Percentiles rank a stretch among this genome's conserved stretches.
phyloP scores from a whole-genome alignment of 2,797 vertebrate genomes.

The Schizothorax lantsangensis region DNA sequence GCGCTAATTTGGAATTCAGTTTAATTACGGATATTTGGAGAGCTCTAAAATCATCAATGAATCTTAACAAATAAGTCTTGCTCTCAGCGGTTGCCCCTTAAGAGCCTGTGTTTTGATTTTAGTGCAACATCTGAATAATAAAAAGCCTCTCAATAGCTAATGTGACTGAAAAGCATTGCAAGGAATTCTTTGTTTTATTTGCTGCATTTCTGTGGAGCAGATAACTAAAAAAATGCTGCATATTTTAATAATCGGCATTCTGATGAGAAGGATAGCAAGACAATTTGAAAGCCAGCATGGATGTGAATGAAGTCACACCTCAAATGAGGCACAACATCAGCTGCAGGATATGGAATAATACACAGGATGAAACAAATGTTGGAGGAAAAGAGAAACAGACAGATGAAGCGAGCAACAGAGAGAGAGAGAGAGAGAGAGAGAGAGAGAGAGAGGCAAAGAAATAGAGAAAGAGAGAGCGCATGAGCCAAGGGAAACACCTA shows the following conservation, averaged over 20 bases:
- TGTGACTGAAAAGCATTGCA: constrained; percentile 42
- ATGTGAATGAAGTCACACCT: constrained; percentile 54
- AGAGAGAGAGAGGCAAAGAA: constrained; percentile 5
- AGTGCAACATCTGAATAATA: constrained; percentile 47
- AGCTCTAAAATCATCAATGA: constrained; percentile 13
- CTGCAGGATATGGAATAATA: constrained; percentile 58
- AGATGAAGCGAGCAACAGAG: not conserved
- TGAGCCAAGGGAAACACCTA: constrained; percentile 56
- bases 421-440: constrained; percentile 24
- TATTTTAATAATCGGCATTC: constrained; percentile 24
- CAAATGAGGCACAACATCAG: constrained; percentile 60
- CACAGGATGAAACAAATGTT: constrained; percentile 52
- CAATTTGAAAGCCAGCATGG: constrained; percentile 25
- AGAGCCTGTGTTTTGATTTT: constrained; percentile 45
- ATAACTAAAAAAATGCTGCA: not conserved
- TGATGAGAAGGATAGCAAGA: constrained; percentile 27
- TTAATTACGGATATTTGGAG: constrained; percentile 26
- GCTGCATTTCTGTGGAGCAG: constrained; percentile 25
- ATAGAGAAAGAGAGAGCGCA: constrained; percentile 19
- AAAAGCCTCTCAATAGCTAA: constrained; percentile 44
- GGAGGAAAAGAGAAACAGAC: constrained; percentile 37
- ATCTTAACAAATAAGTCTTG: constrained; percentile 22
- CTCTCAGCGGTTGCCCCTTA: constrained; percentile 18
- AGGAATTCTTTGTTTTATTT: constrained; percentile 12
- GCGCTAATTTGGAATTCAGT: constrained; percentile 1